phyloP scores from a whole-genome alignment of 2,113 vertebrate genomes.

The Aptenodytes forsteri region DNA sequence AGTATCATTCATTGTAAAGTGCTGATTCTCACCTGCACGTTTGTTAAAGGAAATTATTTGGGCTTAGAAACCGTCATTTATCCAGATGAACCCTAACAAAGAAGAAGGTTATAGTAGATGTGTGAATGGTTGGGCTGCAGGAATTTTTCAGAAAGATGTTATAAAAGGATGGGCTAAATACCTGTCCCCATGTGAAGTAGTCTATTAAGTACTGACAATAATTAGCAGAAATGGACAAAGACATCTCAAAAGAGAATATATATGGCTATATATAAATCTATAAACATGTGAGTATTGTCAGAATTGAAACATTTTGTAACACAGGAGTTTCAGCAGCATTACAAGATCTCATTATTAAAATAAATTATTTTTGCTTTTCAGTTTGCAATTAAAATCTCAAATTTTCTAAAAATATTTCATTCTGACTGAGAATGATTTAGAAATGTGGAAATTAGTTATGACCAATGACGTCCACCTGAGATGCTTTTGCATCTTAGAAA shows the following conservation, averaged over 20 bases:
- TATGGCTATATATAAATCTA: not conserved
- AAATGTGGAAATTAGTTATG: not conserved
- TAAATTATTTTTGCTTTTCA: not conserved
- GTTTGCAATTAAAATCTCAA: not conserved
- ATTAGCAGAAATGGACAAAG: not conserved
- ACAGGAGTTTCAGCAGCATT: not conserved
- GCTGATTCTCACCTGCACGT: not conserved
- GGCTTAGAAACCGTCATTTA: not conserved
- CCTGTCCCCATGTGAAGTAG: not conserved
- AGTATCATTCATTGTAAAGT: not conserved
- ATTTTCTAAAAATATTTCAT: not conserved
- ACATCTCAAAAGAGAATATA: not conserved
- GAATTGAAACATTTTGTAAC: not conserved
- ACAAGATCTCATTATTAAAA: not conserved
- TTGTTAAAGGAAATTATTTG: not conserved
- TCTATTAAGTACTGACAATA: not conserved
- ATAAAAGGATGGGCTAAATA: not conserved
- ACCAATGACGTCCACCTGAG: not conserved
- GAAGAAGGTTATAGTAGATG: not conserved
- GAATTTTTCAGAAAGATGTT: not conserved
- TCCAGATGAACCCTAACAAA: not conserved
- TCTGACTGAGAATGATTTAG: not conserved
- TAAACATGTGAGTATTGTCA: accelerated
- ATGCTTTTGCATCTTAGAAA: not conserved
- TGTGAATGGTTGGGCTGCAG: not conserved